Evolutionary conservation across 2,888 invertebrate genomes (phyloP).

Genomic region (Drosophila paramelanica): DNA sequence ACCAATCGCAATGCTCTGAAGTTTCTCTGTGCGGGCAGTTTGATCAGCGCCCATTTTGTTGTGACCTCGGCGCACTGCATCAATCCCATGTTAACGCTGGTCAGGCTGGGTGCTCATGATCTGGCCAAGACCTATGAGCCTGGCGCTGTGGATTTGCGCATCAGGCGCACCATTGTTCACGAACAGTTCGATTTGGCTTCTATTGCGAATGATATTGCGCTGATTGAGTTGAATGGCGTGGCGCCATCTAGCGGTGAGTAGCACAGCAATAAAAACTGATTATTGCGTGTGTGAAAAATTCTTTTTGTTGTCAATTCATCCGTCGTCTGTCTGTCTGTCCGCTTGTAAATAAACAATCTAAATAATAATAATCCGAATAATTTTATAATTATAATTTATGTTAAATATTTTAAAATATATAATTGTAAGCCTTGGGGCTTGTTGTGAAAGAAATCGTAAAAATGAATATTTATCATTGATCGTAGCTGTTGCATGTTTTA

Average conservation of each 20-base stretch:
- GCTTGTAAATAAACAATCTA: no score
- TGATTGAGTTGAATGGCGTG: conserved; percentile 87
- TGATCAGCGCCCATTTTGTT: conserved; percentile 89
- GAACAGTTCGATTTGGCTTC: conserved; percentile 88
- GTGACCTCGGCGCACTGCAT: conserved; percentile 89
- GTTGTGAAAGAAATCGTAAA: no score
- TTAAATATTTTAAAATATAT: no score
- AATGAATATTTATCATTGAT: no score
- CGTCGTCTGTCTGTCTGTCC: no score
- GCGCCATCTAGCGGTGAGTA: conserved; percentile 73
- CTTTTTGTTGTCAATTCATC: no score
- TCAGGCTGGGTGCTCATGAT: conserved; percentile 92
- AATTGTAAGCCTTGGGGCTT: no score
- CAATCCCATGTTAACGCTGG: conserved; percentile 85
- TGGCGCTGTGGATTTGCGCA: conserved; percentile 87
- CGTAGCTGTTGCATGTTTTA: no score
- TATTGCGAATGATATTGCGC: conserved; percentile 91
- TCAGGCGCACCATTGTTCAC: conserved; percentile 88
- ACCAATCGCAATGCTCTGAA: conserved; percentile 82
- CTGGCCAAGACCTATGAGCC: conserved; percentile 86
- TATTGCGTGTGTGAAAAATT: no score
- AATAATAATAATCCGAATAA: no score
- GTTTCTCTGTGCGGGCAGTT: conserved; percentile 91
- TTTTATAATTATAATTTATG: no score
- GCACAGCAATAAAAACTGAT: no score